Evolutionary conservation across 2,113 vertebrate species (phyloP), one percentile per base, ranked within the genome.

Genomic region (Oncorhynchus masou): DNA sequence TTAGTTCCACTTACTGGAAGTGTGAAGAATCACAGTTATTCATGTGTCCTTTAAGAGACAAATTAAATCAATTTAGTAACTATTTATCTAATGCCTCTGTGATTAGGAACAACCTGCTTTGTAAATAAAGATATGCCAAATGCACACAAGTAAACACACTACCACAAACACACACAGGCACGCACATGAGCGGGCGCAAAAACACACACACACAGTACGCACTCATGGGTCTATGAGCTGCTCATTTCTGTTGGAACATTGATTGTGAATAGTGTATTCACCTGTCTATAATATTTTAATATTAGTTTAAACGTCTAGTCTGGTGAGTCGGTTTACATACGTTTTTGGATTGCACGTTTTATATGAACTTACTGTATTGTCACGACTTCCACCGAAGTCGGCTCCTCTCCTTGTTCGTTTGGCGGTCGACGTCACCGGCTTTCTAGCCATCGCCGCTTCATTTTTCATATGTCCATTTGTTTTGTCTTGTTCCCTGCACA

Each of bases 1-100:
- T 75, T 48, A 77, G 75, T 73, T 82, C 84, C 83, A 84, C 77
- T 68, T 75, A 76, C 25, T 64, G 66, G 65, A 66, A 64, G 13
- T 66, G 65, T 72, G 73, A 79, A 73, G 80, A 79, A 70, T 74
- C 74, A 31, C 27, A 65, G 5, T 80, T 74, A 83, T 74, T 76
- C 68, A 83, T 77, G 62, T 16, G 72, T 68, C 65, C 34, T 73
- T 77, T 82, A 77, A 68, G 70, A 73, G 54, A 59, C 74, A 66
- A 74, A 72, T 73, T 27, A 59, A 81, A 67, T 79, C 9, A 68
- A 81, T 83, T 66, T 74, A 75, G 16, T 76, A 27, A 73, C 48
- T 64, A 54, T 80, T 59, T 29, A 57, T 73, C 72, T 3, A 3
- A 24, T 54, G 13, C 31, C 49, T 20, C 75, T 54, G 54, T 73